phyloP scores from a whole-genome alignment of 2,113 vertebrate species.

The Phylloscopus whistleri region DNA sequence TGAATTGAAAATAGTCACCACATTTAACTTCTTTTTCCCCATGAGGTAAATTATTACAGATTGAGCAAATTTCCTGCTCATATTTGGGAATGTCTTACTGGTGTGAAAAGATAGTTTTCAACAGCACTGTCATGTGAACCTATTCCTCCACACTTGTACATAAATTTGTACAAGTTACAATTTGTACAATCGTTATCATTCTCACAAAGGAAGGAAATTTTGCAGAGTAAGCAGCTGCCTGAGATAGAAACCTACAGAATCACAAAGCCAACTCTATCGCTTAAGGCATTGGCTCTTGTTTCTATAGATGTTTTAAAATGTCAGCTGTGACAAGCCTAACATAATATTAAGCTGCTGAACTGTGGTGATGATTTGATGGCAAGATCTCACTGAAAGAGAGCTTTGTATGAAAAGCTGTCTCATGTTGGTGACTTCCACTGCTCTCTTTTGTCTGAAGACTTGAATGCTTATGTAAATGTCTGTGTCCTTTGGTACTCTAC shows the following conservation, averaged over 20 bases:
- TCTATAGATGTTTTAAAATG: neutral
- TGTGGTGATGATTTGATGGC: neutral
- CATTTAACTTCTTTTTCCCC: neutral
- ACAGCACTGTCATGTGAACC: neutral
- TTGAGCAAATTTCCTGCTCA: neutral
- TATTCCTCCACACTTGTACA: neutral
- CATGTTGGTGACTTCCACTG: neutral
- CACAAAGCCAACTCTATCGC: neutral
- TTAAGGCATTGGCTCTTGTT: neutral
- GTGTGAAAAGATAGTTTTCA: neutral
- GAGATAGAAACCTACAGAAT: neutral
- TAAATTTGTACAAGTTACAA: neutral
- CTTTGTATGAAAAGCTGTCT: slow-evolving; percentile 1
- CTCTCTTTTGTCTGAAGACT: neutral
- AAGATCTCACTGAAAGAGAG: neutral
- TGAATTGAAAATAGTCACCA: neutral
- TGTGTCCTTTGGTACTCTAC: neutral
- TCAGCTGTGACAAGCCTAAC: neutral
- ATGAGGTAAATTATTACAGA: neutral
- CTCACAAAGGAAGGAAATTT: neutral
- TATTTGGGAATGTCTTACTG: neutral
- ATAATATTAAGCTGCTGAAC: neutral
- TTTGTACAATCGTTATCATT: neutral
- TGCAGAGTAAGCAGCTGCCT: neutral
- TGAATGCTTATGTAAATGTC: neutral